Evolutionary conservation across 1,140 invertebrate species (phyloP), one percentile per base, ranked within the genome.

Genomic region (Drosophila tani): DNA sequence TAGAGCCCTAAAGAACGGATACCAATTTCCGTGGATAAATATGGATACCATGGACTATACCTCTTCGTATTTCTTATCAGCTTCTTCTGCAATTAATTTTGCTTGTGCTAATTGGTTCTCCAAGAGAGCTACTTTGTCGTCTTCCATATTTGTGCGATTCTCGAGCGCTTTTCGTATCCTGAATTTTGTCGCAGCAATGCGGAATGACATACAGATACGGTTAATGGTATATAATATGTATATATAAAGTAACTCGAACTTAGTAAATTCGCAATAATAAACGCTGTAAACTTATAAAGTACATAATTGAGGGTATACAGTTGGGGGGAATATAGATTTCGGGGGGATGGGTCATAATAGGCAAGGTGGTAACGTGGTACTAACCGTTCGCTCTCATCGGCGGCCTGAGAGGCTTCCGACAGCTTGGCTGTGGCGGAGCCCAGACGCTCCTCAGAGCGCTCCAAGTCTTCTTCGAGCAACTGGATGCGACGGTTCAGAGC

Each of bases 11-110:
- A 45, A 45, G 32, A 78, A 55, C 40, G 55, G 50, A 70, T 65
- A 71, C 63, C 56, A 55, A 47, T 69, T 67, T 76, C 68, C 66
- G 56, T 62, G 50, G 19, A 75, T 29, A 71, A 79, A 75, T 63
- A 57, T 57, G 60, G 46, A 70, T 81, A 67, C 60, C 57, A 80
- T 76, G 7, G 65, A 81, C 74, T 91, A 91, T 94, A 99, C 98
- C 98, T 99, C 98, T 96, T 99, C 98, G 93, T 99, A 99, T 97
- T 99, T 99, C 95, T 99, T 99, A 95, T 99, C 98, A 81, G 98
- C 98, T 94, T 99, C 98, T 94, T 99, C 98, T 79, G 98, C 98
- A 94, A 99, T 99, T 93, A 98, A 96, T 95, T 99, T 99, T 92
- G 98, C 98, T 93, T 99, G 98, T 78, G 98, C 95, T 93, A 99